A percentile compares a stretch with the other conserved stretches of the same genome.
Evolutionary conservation across 2,113 vertebrate species (phyloP).

Genomic region (Formicarius rufipectus): DNA sequence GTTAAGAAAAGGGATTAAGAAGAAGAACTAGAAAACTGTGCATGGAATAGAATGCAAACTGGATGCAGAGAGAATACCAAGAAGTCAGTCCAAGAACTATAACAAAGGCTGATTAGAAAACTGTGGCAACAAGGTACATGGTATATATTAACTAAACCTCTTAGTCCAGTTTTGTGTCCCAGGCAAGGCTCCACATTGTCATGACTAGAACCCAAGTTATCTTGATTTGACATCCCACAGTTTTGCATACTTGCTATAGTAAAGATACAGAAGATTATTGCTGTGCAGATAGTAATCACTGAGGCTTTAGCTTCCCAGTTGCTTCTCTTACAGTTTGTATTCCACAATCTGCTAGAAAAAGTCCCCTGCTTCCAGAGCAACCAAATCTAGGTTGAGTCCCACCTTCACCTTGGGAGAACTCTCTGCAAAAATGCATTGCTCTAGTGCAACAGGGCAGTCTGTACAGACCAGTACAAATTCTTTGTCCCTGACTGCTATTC

Average conservation of each 20-base stretch:
- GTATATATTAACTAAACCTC: neutral
- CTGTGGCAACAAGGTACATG: neutral
- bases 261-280: neutral
- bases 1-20: neutral
- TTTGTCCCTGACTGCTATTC: neutral
- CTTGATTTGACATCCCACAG: neutral
- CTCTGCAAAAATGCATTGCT: neutral
- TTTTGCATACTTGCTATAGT: neutral
- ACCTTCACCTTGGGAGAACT: neutral
- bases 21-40: neutral
- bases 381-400: neutral
- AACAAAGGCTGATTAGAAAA: neutral
- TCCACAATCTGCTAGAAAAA: neutral
- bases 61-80: neutral
- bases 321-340: neutral
- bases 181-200: neutral
- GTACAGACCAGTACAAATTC: neutral
- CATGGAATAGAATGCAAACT: neutral
- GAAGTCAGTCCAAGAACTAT: neutral
- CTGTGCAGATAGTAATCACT: neutral
- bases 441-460: neutral
- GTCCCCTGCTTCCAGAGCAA: neutral
- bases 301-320: neutral
- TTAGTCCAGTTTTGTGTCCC: neutral
- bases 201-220: neutral